phyloP scores from a whole-genome alignment of 2,888 invertebrate genomes.

The Trisateles emortualis region DNA sequence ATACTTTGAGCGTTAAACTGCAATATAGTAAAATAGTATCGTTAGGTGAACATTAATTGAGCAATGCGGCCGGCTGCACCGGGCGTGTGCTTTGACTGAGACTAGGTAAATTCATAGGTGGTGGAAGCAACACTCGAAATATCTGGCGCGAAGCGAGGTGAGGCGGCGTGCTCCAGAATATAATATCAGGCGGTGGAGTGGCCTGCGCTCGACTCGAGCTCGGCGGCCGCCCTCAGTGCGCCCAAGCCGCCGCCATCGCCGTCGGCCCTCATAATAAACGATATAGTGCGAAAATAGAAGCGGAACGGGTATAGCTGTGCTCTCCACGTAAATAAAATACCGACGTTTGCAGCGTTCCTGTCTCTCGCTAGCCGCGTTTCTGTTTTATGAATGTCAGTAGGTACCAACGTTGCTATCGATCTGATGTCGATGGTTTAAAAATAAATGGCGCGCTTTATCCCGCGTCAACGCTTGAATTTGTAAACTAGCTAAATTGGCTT shows the following conservation, averaged over 20 bases:
- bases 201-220: slow-evolving; percentile 65
- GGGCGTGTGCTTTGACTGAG: slow-evolving; percentile 78
- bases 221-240: slow-evolving; percentile 60
- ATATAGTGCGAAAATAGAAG: slow-evolving; percentile 84
- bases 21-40: slow-evolving; percentile 20
- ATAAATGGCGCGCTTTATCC: slow-evolving; percentile 61
- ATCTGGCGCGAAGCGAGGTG: slow-evolving; percentile 83
- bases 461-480: slow-evolving; percentile 52
- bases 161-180: slow-evolving; percentile 86
- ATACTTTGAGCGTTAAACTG: slow-evolving; percentile 16
- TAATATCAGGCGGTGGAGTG: slow-evolving; percentile 84
- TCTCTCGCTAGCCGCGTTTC: slow-evolving; percentile 69
- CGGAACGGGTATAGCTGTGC: slow-evolving; percentile 71
- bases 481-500: slow-evolving; percentile 55
- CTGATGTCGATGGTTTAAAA: slow-evolving; percentile 68
- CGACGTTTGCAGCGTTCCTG: slow-evolving; percentile 70
- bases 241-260: slow-evolving; percentile 58
- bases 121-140: slow-evolving; percentile 85
- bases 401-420: slow-evolving; percentile 66
- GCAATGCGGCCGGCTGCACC: slow-evolving; percentile 79
- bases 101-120: slow-evolving; percentile 84
- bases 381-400: slow-evolving; percentile 69
- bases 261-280: slow-evolving; percentile 77
- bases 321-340: slow-evolving; percentile 82
- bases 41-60: slow-evolving; percentile 53